These are phyloP conservation scores for Mimumesa dahlbomi DNA, from an alignment of 2,888 invertebrate genomes.

Conservation along the genomic window DNA sequence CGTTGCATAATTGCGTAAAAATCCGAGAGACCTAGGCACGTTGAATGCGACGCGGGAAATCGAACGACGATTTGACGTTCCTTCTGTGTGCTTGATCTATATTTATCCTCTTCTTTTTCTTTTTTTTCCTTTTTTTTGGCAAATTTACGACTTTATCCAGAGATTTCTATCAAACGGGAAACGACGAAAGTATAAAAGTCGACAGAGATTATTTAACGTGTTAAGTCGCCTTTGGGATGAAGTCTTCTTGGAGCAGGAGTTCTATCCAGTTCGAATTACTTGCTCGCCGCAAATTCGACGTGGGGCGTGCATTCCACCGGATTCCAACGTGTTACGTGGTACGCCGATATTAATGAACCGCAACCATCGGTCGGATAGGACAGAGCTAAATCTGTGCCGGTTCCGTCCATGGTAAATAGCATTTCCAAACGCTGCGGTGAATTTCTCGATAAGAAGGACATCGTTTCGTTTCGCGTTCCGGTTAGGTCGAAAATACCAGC, in stretches of 20 bases:
- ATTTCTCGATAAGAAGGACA: not conserved
- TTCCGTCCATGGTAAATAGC: constrained; percentile 45
- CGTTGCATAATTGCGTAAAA: constrained; percentile 8
- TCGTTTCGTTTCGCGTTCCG: not conserved
- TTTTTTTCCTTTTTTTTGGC: not conserved
- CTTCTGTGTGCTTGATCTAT: not conserved
- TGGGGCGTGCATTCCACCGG: constrained; percentile 49
- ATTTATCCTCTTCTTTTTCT: not conserved
- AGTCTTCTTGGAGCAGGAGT: constrained; percentile 44
- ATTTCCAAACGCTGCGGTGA: constrained; percentile 5
- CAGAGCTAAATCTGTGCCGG: constrained; percentile 43
- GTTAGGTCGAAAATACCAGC: too few species aligned
- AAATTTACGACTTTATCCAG: not conserved
- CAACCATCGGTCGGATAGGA: constrained; percentile 51
- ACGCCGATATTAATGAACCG: constrained; percentile 62
- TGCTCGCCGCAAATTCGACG: constrained; percentile 59
- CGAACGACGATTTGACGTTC: not conserved
- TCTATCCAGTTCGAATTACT: constrained; percentile 50
- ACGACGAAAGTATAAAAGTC: not conserved
- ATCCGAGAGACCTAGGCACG: not conserved
- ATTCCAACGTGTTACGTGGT: constrained; percentile 59
- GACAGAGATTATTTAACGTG: constrained; percentile 8
- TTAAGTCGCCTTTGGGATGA: constrained; percentile 37
- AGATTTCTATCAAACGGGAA: not conserved
- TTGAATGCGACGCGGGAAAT: too few species aligned